phyloP scores from a whole-genome alignment of 2,113 vertebrate genomes.

The Trematocara unimaculatum region DNA sequence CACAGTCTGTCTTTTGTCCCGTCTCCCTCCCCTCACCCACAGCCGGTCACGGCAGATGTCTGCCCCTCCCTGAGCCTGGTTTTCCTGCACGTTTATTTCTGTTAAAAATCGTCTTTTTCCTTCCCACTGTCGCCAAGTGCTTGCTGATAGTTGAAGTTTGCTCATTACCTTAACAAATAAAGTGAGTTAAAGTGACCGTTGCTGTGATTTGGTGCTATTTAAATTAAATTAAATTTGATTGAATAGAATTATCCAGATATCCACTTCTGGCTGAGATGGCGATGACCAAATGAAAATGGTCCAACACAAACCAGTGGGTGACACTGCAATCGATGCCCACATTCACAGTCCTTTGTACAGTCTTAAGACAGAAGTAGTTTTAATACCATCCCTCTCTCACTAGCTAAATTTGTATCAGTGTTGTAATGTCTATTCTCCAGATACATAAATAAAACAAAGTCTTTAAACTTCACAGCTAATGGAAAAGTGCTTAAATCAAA shows the following conservation, averaged over 20 bases:
- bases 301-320: neutral
- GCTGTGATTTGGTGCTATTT: neutral
- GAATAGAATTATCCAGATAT: neutral
- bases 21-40: neutral
- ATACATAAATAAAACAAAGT: neutral
- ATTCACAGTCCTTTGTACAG: neutral
- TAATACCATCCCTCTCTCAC: neutral
- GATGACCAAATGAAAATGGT: neutral
- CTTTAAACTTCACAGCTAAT: neutral
- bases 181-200: neutral
- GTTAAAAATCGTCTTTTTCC: neutral
- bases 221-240: neutral
- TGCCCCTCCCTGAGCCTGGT: neutral
- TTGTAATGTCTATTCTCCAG: neutral
- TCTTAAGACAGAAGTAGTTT: neutral
- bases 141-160: neutral
- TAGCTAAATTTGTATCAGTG: neutral
- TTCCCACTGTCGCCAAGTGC: neutral
- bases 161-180: neutral
- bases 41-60: neutral
- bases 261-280: neutral
- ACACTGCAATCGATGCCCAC: neutral
- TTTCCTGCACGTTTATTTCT: neutral
- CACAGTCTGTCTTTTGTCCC: neutral
- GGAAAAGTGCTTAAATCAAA: constrained; percentile 28